Evolutionary conservation across 2,888 invertebrate genomes (phyloP).

Genomic region (Elmis aenea): DNA sequence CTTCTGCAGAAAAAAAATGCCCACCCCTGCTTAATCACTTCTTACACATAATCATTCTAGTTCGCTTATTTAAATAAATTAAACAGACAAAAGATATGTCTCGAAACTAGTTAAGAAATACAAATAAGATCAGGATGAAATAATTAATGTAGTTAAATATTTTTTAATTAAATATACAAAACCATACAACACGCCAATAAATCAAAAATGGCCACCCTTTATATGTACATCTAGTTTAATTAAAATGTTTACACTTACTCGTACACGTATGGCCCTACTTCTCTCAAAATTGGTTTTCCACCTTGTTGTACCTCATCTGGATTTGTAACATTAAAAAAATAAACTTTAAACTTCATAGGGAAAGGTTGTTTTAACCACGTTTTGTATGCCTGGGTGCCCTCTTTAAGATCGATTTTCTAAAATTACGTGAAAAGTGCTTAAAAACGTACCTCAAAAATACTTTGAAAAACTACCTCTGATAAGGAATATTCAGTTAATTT

Average conservation of each 20-base stretch:
- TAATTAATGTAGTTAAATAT: too few relatives aligned
- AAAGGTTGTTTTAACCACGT: constrained; percentile 57
- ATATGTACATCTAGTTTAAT: background rate
- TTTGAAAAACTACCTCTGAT: constrained; percentile 45
- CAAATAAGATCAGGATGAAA: too few relatives aligned
- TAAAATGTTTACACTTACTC: constrained; percentile 47
- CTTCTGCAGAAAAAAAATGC: too few relatives aligned
- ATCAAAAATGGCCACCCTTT: background rate
- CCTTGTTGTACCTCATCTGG: constrained; percentile 52
- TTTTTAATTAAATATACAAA: too few relatives aligned
- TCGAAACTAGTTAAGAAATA: too few relatives aligned
- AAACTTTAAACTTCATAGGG: constrained; percentile 53
- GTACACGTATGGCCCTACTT: constrained; percentile 61
- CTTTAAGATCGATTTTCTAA: constrained; percentile 55
- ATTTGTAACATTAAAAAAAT: constrained; percentile 58
- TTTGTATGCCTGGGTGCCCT: constrained; percentile 53
- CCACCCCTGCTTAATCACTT: too few relatives aligned
- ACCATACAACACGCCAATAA: background rate
- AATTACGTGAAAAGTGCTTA: constrained; percentile 22
- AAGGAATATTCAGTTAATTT: constrained; percentile 48
- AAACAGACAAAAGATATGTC: too few relatives aligned
- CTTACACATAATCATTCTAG: too few relatives aligned
- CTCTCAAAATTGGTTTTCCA: constrained; percentile 51
- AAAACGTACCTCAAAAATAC: constrained; percentile 10
- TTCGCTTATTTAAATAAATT: too few relatives aligned